These are phyloP conservation scores for Dinocampus coccinellae DNA, from an alignment of 2,888 invertebrate genomes.

Conservation along the genomic window DNA sequence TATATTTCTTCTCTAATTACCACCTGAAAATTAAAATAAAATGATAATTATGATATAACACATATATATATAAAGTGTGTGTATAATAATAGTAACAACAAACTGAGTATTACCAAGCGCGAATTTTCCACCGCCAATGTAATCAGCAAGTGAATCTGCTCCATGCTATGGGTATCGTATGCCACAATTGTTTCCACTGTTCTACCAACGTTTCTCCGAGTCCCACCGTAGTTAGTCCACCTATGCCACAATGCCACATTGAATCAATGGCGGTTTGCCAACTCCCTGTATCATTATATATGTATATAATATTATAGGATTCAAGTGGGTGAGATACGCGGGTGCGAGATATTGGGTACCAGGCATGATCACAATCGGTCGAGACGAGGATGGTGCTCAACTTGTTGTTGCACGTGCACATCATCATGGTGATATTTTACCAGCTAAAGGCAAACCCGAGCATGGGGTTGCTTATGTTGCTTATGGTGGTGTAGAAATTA, in stretches of 20 bases:
- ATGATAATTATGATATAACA: too few relatives aligned
- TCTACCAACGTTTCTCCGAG: conserved; percentile 14
- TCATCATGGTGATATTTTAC: conserved; percentile 49
- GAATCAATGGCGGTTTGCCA: conserved; percentile 32
- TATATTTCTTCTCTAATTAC: too few relatives aligned
- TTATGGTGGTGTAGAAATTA: conserved; percentile 44
- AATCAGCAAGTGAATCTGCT: conserved; percentile 36
- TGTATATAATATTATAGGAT: conserved; percentile 42
- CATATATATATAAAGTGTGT: too few relatives aligned
- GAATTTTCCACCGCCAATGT: conserved; percentile 31
- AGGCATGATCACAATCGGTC: conserved; percentile 60
- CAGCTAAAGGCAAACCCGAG: conserved; percentile 53
- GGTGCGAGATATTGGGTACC: conserved; percentile 50
- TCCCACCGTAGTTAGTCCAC: conserved; percentile 13
- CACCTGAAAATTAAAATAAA: too few relatives aligned
- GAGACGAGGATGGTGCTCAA: conserved; percentile 61
- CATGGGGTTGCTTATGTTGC: conserved; percentile 49
- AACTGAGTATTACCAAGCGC: conserved; percentile 30
- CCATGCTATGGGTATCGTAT: conserved; percentile 22
- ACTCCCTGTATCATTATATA: conserved; percentile 4
- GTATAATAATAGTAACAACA: conserved; percentile 27
- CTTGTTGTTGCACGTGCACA: conserved; percentile 63
- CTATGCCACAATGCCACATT: conserved; percentile 27
- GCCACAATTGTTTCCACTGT: conserved; percentile 35
- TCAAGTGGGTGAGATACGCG: conserved; percentile 56